Conservation (phyloP, 1,140 invertebrate species). For the Drosophila bipectinata region DNA sequence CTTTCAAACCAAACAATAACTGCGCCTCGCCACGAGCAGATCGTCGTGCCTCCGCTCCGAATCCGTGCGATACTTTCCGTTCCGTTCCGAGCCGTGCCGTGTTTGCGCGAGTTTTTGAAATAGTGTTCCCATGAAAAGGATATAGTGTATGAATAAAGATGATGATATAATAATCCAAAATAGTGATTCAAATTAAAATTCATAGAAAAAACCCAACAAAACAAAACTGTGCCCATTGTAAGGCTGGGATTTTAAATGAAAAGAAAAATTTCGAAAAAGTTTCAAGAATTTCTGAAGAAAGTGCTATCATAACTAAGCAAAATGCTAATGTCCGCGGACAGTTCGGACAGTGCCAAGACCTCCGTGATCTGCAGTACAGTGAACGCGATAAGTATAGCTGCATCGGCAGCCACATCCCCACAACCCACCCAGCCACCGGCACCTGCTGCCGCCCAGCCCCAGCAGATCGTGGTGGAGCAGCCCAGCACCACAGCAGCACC, state of each 20-base stretch:
- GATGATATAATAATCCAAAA: not conserved
- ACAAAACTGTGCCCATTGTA: constrained; percentile 44
- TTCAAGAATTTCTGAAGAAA: constrained; percentile 9
- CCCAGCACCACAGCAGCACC: constrained; percentile 43
- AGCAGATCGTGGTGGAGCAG: constrained; percentile 21
- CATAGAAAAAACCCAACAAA: not conserved
- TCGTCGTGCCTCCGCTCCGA: constrained; percentile 50
- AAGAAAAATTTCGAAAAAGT: not conserved
- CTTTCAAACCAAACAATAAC: constrained; percentile 25
- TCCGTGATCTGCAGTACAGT: constrained; percentile 68
- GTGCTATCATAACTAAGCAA: constrained; percentile 38
- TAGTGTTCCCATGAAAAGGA: constrained; percentile 8
- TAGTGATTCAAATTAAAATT: not conserved
- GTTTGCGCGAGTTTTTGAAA: constrained; percentile 28
- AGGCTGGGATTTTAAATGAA: constrained; percentile 15
- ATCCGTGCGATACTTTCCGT: constrained; percentile 14
- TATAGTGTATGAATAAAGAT: constrained; percentile 1
- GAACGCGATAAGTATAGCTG: constrained; percentile 17
- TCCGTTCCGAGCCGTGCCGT: constrained; percentile 26
- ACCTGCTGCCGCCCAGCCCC: constrained; percentile 31
- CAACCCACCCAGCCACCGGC: not conserved
- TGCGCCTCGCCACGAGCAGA: constrained; percentile 73
- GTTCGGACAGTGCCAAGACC: constrained; percentile 75
- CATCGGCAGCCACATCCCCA: constrained; percentile 8
- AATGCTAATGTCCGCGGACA: constrained; percentile 84